Evolutionary conservation across 1,140 invertebrate genomes (phyloP).

Genomic region (Drosophila triauraria): DNA sequence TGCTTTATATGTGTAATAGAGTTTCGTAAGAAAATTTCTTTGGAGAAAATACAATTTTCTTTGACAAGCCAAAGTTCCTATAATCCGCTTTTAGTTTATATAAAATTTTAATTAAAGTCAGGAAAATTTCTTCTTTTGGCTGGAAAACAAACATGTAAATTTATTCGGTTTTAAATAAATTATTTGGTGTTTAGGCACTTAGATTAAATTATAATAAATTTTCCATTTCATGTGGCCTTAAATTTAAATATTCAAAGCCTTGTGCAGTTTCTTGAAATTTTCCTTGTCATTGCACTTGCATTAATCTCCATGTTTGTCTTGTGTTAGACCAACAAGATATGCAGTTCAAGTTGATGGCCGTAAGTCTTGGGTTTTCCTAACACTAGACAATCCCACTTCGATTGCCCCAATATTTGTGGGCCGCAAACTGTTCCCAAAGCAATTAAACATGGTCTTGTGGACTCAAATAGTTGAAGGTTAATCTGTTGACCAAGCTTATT

Average conservation of each 20-base stretch:
- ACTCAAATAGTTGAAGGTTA: background rate
- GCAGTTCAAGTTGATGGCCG: constrained; percentile 1
- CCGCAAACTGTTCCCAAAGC: constrained; percentile 3
- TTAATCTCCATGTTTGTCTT: background rate
- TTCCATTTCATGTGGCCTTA: background rate
- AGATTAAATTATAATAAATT: background rate
- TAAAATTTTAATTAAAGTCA: background rate
- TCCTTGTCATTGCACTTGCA: background rate
- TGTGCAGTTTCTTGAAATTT: background rate
- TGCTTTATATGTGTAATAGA: background rate
- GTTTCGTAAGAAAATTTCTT: too few relatives aligned
- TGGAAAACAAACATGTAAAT: background rate
- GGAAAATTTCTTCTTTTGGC: background rate
- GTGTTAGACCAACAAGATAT: background rate
- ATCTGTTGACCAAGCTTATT: background rate
- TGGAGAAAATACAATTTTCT: background rate
- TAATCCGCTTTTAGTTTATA: background rate
- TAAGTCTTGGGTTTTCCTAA: background rate
- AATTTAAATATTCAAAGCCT: background rate
- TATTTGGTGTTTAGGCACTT: background rate
- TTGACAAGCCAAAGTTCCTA: background rate
- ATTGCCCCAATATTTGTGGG: constrained; percentile 2
- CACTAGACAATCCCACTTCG: background rate
- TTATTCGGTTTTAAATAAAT: background rate
- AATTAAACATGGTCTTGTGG: background rate